phyloP scores from a whole-genome alignment of 2,888 invertebrate species.

The Pimpla rufipes region DNA sequence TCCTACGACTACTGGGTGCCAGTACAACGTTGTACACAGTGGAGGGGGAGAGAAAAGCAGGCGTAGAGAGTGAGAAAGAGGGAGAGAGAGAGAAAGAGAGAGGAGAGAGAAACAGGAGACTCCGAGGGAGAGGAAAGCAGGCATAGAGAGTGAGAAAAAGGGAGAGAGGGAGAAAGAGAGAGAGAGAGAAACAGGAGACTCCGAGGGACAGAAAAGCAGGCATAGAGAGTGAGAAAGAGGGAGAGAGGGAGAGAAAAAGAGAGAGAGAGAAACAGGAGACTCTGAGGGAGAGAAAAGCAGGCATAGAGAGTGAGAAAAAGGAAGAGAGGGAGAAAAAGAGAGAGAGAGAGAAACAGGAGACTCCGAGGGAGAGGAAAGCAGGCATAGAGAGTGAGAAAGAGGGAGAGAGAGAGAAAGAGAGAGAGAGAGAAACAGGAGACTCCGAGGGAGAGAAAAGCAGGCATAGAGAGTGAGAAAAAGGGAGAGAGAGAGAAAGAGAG shows the following conservation, averaged over 20 bases:
- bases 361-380: background rate
- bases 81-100: background rate
- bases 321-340: constrained; percentile 1
- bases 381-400: constrained; percentile 1
- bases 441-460: constrained; percentile 1
- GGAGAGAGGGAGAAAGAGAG: constrained; percentile 1
- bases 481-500: background rate
- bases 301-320: constrained; percentile 1
- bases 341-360: background rate
- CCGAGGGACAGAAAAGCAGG: background rate
- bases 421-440: too few species aligned
- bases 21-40: constrained; percentile 16
- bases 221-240: too few species aligned
- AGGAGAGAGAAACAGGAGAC: background rate
- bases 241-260: constrained; percentile 10
- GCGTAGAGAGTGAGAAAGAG: background rate
- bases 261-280: background rate
- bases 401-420: background rate
- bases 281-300: background rate
- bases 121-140: background rate
- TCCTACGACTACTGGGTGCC: constrained; percentile 14
- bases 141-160: too few species aligned
- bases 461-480: constrained; percentile 1
- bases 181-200: background rate
- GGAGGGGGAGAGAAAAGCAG: background rate